Conservation (phyloP, 2,113 vertebrate species). For the Notiomystis cincta region DNA sequence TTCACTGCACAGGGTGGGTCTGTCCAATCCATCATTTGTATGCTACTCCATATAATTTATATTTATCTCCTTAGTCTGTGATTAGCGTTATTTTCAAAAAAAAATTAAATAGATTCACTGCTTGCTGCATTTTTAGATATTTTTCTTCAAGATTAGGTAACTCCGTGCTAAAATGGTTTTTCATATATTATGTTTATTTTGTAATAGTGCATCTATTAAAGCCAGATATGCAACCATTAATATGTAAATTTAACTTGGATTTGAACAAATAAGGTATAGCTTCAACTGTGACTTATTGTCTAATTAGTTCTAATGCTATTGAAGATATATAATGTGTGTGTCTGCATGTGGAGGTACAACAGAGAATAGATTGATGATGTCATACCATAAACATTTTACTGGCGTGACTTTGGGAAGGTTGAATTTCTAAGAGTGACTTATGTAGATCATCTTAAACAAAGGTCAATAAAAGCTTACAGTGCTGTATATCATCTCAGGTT, state of each 20-base stretch:
- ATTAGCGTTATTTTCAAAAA: conserved; percentile 50
- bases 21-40: background rate
- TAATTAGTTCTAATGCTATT: conserved; percentile 57
- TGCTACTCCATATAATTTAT: background rate
- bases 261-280: conserved; percentile 53
- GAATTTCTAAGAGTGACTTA: background rate
- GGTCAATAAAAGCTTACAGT: background rate
- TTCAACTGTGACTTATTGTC: conserved; percentile 49
- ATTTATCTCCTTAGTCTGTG: conserved; percentile 12
- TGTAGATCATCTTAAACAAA: background rate
- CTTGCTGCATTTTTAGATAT: conserved; percentile 43
- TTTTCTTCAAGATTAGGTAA: conserved; percentile 59
- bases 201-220: conserved; percentile 54
- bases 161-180: conserved; percentile 48
- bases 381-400: background rate
- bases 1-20: background rate
- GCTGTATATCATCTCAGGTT: background rate
- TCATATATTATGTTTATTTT: conserved; percentile 68
- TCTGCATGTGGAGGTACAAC: background rate
- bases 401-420: conserved; percentile 3
- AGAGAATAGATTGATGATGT: background rate
- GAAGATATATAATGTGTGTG: background rate
- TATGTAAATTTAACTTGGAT: conserved; percentile 67
- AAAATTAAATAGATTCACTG: conserved; percentile 35
- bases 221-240: conserved; percentile 53